phyloP scores from a whole-genome alignment of 2,888 invertebrate species.

The Tetragonisca angustula region DNA sequence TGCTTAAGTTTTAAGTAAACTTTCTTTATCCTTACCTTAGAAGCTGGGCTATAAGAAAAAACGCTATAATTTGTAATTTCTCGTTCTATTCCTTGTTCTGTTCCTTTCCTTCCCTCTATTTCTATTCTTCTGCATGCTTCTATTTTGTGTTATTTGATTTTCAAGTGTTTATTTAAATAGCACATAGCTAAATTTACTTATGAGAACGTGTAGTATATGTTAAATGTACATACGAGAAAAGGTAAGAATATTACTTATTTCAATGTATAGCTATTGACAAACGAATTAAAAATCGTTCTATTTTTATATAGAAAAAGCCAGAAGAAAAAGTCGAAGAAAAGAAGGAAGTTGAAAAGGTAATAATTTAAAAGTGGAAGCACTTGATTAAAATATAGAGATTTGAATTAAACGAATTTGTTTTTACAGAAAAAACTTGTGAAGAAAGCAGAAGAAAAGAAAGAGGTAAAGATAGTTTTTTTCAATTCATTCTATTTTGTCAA shows the following conservation, averaged over 20 bases:
- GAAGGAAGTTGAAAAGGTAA: constrained; percentile 83
- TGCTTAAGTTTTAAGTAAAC: constrained; percentile 7
- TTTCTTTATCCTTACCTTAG: constrained; percentile 24
- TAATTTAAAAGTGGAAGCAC: not conserved
- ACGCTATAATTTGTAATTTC: not conserved
- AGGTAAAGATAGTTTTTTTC: constrained; percentile 56
- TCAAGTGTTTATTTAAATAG: not conserved
- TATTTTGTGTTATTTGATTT: not conserved
- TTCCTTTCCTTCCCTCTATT: not conserved
- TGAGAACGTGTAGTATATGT: not conserved
- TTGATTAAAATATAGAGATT: not conserved
- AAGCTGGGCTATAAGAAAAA: constrained; percentile 50
- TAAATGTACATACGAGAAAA: constrained; percentile 57
- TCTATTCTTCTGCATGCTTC: constrained; percentile 1
- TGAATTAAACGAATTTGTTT: not conserved
- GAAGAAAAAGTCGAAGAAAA: constrained; percentile 86
- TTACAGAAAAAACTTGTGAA: constrained; percentile 72
- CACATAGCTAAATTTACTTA: not conserved
- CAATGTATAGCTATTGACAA: not conserved
- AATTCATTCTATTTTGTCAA: not conserved
- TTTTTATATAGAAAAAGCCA: constrained; percentile 73
- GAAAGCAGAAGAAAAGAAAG: constrained; percentile 77
- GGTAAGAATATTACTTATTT: constrained; percentile 66
- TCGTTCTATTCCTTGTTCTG: not conserved
- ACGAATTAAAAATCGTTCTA: not conserved